phyloP scores from a whole-genome alignment of 2,888 invertebrate species.

The Heteromyza rotundicornis region DNA sequence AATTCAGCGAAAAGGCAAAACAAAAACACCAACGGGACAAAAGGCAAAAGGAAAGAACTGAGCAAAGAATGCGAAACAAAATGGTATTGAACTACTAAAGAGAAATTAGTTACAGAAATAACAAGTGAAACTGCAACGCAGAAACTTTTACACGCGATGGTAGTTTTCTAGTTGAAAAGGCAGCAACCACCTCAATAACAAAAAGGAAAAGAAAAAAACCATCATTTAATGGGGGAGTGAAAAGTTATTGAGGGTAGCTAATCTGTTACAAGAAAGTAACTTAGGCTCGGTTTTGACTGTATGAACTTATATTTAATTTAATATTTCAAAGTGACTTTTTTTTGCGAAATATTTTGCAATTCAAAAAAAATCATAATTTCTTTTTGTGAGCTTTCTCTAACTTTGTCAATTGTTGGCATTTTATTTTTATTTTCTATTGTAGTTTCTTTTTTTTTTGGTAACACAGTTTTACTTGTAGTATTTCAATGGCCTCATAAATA shows the following conservation, averaged over 20 bases:
- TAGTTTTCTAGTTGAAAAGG: not conserved
- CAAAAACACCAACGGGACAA: not conserved
- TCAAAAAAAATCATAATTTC: too few species aligned
- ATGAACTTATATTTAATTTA: too few species aligned
- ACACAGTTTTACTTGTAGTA: conserved; percentile 2
- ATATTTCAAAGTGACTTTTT: too few species aligned
- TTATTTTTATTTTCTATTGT: conserved; percentile 1
- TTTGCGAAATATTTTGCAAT: too few species aligned
- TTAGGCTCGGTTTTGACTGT: too few species aligned
- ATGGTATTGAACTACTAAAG: not conserved
- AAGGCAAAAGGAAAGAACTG: not conserved
- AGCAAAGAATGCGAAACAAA: not conserved
- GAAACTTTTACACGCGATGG: not conserved
- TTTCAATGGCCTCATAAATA: not conserved
- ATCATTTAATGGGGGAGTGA: too few species aligned
- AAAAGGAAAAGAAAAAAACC: too few species aligned
- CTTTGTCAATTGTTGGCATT: too few species aligned
- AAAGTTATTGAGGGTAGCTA: too few species aligned
- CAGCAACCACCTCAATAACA: too few species aligned
- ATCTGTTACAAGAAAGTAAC: too few species aligned
- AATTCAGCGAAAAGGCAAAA: conserved; percentile 8
- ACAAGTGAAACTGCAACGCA: not conserved
- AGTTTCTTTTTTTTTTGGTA: conserved; percentile 14
- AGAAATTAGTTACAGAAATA: not conserved
- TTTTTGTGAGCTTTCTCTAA: too few species aligned